phyloP scores from a whole-genome alignment of 2,113 vertebrate species.

The Pelodiscus sinensis region DNA sequence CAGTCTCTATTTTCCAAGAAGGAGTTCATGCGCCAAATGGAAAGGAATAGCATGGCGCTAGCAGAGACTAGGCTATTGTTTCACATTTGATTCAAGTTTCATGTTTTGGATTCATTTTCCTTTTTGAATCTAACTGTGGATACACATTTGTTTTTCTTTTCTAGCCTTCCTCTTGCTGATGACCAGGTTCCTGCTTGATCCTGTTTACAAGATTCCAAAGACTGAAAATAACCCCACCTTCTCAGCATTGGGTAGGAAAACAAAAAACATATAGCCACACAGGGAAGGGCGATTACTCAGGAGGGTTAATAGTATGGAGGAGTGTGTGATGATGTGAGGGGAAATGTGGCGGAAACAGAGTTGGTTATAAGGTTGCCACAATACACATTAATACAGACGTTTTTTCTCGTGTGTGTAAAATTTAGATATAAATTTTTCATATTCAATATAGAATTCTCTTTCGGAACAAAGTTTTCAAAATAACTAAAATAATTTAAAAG shows the following conservation, averaged over 20 bases:
- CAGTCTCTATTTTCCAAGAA: slow-evolving; percentile 62
- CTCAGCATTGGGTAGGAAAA: slow-evolving; percentile 67
- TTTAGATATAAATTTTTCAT: not conserved
- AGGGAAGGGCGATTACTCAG: not conserved
- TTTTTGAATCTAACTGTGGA: slow-evolving; percentile 53
- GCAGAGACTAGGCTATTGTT: slow-evolving; percentile 61
- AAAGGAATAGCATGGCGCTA: slow-evolving; percentile 39
- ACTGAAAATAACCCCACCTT: slow-evolving; percentile 58
- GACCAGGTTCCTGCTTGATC: slow-evolving; percentile 70
- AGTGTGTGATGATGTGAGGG: not conserved
- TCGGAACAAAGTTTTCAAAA: not conserved
- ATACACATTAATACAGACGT: not conserved
- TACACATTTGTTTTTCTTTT: slow-evolving; percentile 69
- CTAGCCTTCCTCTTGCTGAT: slow-evolving; percentile 72
- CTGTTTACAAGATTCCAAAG: slow-evolving; percentile 71
- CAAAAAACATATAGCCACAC: slow-evolving; percentile 35
- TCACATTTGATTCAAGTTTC: slow-evolving; percentile 37
- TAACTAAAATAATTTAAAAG: not conserved
- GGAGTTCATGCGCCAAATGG: slow-evolving; percentile 54
- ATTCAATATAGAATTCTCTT: not conserved
- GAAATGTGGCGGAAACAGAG: slow-evolving; percentile 33
- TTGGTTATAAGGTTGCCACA: slow-evolving; percentile 53
- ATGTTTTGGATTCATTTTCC: slow-evolving; percentile 61
- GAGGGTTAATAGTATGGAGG: not conserved
- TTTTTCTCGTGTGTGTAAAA: not conserved